Evolutionary conservation across 1,140 invertebrate species (phyloP), one percentile per base, ranked within the genome.

Genomic region (Aphis craccivora): DNA sequence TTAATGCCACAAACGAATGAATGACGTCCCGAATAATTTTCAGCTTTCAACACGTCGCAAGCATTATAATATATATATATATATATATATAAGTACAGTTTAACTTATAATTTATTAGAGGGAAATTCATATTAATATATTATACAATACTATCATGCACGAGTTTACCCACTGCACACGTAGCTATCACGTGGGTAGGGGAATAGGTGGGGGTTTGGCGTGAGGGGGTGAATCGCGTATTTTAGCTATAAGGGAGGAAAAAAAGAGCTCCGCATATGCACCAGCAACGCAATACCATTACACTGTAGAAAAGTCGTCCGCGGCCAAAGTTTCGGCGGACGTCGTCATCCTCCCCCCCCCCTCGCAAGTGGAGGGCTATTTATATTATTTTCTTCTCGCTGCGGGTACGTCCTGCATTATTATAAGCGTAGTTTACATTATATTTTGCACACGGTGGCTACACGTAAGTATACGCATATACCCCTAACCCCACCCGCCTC

Each of bases 21-120:
- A 45, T 18, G 86, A 87, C 45, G 43, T 22, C 30, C 83, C 23
- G 43, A 87, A 87, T 45, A 45, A 87, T 45, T 87, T n/a, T 45
- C 84, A 45, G 43, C 43, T 87, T 87, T 87, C 84, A 45, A 87
- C 84, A 45, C 86, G 43, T 48, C 86, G 11, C 43, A n/a, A 76
- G 43, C 43, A 45, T 45, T 45, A 48, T 45, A n/a, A 45, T 76
- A 22, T 40, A 37, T 83, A 37, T 35, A 35, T 20, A 40, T 14
- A 84, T 3, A 43, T 25, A 43, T 23, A 83, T 9, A 22, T 22
- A 83, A 1, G 25, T 23, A 84, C 20, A 40, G 40, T 25, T 84
- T 43, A 43, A 84, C 83, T 84, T 43, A 43, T 84, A 43, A 84
- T 40, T 84, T 40, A 84, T 43, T 84, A 43, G 22, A 84, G 40